A percentile compares a stretch with the other conserved stretches of the same genome.
phyloP scores from a whole-genome alignment of 2,797 vertebrate species.

The Macroramphosus scolopax region DNA sequence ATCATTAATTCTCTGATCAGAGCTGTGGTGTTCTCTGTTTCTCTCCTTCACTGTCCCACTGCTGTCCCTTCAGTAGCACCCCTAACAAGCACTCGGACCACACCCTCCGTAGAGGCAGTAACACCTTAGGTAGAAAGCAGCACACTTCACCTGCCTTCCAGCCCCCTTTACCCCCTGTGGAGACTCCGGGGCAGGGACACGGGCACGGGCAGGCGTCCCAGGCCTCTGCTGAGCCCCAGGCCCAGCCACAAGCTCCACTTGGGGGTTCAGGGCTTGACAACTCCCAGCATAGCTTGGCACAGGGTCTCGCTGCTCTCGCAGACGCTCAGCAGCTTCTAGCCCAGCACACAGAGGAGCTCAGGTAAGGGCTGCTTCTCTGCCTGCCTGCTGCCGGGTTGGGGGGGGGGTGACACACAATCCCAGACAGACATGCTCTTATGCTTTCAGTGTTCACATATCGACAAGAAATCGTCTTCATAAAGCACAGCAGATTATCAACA shows the following conservation, averaged over 20 bases:
- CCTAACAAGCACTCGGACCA: slow-evolving; percentile 95
- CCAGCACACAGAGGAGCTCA: slow-evolving; percentile 84
- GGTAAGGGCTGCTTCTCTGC: slow-evolving; percentile 81
- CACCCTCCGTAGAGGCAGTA: slow-evolving; percentile 88
- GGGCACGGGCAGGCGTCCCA: slow-evolving; percentile 58
- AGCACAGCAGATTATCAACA: slow-evolving; percentile 7
- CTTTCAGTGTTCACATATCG: slow-evolving; percentile 1
- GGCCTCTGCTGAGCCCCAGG: slow-evolving; percentile 74
- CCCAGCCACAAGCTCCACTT: slow-evolving; percentile 64
- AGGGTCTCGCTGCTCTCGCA: slow-evolving; percentile 73
- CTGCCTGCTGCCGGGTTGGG: slow-evolving; percentile 36
- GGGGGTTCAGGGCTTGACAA: slow-evolving; percentile 77
- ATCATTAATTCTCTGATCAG: slow-evolving; percentile 43
- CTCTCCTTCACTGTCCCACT: slow-evolving; percentile 30
- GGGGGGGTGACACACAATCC: slow-evolving; percentile 33
- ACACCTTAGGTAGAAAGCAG: slow-evolving; percentile 97
- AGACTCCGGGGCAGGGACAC: slow-evolving; percentile 77
- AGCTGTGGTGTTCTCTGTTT: slow-evolving; percentile 59
- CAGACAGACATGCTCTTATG: slow-evolving; percentile 8
- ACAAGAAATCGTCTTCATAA: background rate
- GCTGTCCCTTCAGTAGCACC: slow-evolving; percentile 85
- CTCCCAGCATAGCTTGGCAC: slow-evolving; percentile 77
- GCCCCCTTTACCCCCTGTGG: slow-evolving; percentile 92
- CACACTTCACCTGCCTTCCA: slow-evolving; percentile 95
- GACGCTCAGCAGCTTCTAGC: slow-evolving; percentile 83